Evolutionary conservation across 2,113 vertebrate genomes (phyloP).

Genomic region (Calyptomena viridis): DNA sequence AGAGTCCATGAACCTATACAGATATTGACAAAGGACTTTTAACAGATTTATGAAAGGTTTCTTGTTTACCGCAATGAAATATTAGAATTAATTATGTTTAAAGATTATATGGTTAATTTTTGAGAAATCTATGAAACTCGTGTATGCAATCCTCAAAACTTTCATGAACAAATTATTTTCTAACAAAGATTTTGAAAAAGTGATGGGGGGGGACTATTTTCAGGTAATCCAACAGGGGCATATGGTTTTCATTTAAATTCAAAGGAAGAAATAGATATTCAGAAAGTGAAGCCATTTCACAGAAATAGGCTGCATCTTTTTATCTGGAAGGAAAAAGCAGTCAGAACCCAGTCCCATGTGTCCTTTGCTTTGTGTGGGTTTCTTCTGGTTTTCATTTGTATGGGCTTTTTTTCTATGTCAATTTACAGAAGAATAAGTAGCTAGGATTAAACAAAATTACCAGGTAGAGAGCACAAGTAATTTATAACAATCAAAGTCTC

Average conservation of each 20-base stretch:
- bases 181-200: not conserved
- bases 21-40: not conserved
- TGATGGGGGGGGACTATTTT: not conserved
- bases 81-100: not conserved
- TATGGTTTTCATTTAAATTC: not conserved
- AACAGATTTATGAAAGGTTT: not conserved
- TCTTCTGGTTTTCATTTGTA: not conserved
- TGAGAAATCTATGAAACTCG: not conserved
- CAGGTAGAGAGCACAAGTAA: not conserved
- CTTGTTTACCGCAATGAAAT: not conserved
- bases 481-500: conserved; percentile 48
- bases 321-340: not conserved
- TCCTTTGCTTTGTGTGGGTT: not conserved
- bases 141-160: not conserved
- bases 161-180: not conserved
- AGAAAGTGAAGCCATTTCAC: not conserved
- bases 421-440: not conserved
- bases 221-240: not conserved
- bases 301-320: not conserved
- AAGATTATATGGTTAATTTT: not conserved
- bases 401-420: not conserved
- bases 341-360: not conserved
- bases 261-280: not conserved
- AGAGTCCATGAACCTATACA: not conserved
- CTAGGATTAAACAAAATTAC: conserved; percentile 33